Conservation (phyloP, 2,797 vertebrate species). For the Pogonophryne albipinna region DNA sequence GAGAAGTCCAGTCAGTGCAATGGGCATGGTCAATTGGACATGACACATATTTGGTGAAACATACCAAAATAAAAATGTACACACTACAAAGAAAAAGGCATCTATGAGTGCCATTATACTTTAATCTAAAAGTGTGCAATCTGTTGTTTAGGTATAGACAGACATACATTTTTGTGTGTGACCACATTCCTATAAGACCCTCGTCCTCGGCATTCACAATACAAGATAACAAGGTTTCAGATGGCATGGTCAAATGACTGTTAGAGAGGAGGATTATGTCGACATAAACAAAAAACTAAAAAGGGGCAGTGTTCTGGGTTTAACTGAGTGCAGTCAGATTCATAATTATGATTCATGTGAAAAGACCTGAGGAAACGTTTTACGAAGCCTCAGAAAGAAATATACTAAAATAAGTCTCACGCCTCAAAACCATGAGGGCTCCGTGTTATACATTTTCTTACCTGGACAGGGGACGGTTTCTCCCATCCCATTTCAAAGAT, state of each 20-base stretch:
- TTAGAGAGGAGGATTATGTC: neutral
- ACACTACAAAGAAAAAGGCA: neutral
- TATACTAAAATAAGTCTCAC: neutral
- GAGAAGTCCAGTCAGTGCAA: conserved; percentile 21
- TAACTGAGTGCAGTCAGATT: neutral
- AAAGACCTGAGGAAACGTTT: too few relatives aligned
- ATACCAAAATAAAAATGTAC: neutral
- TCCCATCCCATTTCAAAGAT: conserved; percentile 89
- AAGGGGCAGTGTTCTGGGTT: neutral
- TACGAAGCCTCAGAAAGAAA: neutral
- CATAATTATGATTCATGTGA: neutral
- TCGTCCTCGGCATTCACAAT: neutral
- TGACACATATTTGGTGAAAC: neutral
- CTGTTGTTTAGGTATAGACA: too few relatives aligned
- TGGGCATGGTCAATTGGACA: neutral
- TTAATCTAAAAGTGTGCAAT: neutral
- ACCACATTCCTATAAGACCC: too few relatives aligned
- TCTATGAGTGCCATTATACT: neutral
- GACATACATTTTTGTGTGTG: too few relatives aligned
- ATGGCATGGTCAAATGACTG: neutral
- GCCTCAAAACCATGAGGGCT: neutral
- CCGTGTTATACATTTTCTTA: conserved; percentile 19
- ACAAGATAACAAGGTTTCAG: neutral
- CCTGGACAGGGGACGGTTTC: conserved; percentile 87
- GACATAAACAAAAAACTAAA: neutral